phyloP scores from a whole-genome alignment of 2,797 vertebrate genomes.

The Eidolon dupreanum region DNA sequence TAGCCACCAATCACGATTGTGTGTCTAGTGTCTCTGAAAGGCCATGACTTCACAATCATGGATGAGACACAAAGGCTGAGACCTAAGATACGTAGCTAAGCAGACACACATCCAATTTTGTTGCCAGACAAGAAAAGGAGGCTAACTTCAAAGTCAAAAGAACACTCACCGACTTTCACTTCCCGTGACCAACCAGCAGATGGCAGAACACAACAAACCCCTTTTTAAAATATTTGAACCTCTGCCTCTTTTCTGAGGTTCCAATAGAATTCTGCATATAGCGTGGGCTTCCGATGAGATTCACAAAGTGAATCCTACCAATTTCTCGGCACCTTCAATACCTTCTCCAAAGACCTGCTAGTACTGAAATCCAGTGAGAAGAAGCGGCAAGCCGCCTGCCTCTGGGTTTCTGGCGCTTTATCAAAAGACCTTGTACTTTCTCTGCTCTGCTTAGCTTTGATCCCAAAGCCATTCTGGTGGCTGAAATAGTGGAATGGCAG shows the following conservation, averaged over 20 bases:
- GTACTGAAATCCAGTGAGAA: neutral
- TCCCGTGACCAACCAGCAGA: neutral
- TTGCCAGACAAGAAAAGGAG: neutral
- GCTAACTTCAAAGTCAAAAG: neutral
- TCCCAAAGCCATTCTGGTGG: neutral
- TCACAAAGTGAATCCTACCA: neutral
- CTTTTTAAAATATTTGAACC: neutral
- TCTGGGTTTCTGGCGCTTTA: neutral
- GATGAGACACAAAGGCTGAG: neutral
- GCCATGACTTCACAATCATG: neutral
- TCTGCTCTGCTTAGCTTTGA: neutral
- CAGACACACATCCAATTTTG: neutral
- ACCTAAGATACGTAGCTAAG: neutral
- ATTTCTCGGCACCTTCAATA: neutral
- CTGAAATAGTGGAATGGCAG: neutral
- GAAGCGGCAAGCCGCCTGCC: neutral
- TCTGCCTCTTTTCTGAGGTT: neutral
- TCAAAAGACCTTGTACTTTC: neutral
- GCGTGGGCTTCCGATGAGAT: neutral
- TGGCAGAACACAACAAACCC: neutral
- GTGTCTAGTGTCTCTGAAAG: neutral
- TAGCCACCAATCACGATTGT: neutral
- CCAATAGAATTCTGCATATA: neutral
- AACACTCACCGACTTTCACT: neutral
- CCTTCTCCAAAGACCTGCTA: neutral